A percentile compares a stretch with the other conserved stretches of the same genome.
Conservation (phyloP, 2,888 invertebrate genomes). For the Polydrusus pterygomalis region DNA sequence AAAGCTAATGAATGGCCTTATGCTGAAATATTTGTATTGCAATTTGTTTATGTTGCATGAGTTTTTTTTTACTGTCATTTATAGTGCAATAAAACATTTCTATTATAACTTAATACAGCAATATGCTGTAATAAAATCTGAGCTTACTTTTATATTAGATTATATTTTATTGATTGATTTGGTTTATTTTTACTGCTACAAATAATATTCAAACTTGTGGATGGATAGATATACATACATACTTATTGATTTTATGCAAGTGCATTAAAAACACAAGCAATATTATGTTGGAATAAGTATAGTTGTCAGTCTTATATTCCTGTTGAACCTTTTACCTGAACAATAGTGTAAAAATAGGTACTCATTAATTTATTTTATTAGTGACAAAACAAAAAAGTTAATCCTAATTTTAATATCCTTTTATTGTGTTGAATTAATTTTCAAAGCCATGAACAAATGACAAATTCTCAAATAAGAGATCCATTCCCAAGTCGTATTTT, state of each 20-base stretch:
- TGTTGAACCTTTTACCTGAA: too few relatives aligned
- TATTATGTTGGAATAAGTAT: too few relatives aligned
- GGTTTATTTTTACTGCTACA: constrained; percentile 3
- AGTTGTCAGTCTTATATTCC: too few relatives aligned
- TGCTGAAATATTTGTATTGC: background rate
- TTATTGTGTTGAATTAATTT: constrained; percentile 7
- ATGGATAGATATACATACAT: too few relatives aligned
- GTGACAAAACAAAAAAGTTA: too few relatives aligned
- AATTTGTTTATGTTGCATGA: background rate
- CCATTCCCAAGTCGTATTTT: constrained; percentile 66
- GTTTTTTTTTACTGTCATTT: background rate
- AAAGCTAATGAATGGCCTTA: background rate
- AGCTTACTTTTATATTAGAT: constrained; percentile 5
- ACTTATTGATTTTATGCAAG: too few relatives aligned
- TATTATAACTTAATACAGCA: background rate
- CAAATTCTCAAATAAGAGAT: constrained; percentile 49
- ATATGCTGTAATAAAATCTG: constrained; percentile 1
- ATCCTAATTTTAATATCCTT: too few relatives aligned
- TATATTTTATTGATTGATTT: background rate
- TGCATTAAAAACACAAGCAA: too few relatives aligned
- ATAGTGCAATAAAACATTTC: background rate
- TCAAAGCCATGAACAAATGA: constrained; percentile 43
- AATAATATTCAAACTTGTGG: background rate
- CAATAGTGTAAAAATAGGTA: too few relatives aligned
- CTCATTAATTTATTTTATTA: too few relatives aligned